These are phyloP conservation scores for Pachydiplax longipennis DNA, from an alignment of 2,888 invertebrate species.

Conservation along the genomic window DNA sequence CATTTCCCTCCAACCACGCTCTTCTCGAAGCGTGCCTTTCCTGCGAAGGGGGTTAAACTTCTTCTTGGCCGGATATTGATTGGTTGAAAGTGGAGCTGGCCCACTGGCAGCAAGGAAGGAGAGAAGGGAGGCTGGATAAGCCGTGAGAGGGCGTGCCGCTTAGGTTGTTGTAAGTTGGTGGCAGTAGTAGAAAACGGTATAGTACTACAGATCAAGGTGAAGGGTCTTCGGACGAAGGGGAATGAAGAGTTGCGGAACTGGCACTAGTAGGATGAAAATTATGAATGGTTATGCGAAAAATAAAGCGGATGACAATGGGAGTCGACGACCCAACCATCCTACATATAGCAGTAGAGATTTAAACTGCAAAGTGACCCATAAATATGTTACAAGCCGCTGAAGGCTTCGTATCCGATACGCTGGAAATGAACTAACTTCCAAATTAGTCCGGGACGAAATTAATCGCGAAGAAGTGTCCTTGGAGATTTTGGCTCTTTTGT, in stretches of 20 bases:
- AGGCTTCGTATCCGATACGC: neutral
- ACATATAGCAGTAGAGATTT: too few species aligned
- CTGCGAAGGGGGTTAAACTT: constrained; percentile 7
- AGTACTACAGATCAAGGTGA: constrained; percentile 23
- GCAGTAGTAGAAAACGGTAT: neutral
- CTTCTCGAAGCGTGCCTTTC: neutral
- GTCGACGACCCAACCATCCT: neutral
- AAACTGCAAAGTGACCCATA: neutral
- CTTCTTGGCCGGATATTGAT: constrained; percentile 44
- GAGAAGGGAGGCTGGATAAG: neutral
- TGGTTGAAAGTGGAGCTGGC: constrained; percentile 44
- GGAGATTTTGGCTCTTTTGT: too few species aligned
- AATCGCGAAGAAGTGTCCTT: neutral
- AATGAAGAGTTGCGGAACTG: neutral
- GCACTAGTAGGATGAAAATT: neutral
- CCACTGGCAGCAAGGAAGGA: constrained; percentile 29
- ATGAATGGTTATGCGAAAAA: neutral
- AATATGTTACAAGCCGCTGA: neutral
- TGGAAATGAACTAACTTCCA: neutral
- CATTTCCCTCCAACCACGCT: neutral
- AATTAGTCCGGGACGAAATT: neutral
- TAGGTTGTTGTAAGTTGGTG: neutral
- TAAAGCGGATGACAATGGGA: neutral
- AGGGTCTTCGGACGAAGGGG: neutral
- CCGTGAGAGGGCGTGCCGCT: neutral